A percentile compares a stretch with the other conserved stretches of the same genome.
Conservation (phyloP, 2,888 invertebrate species). For the Trilocha varians region DNA sequence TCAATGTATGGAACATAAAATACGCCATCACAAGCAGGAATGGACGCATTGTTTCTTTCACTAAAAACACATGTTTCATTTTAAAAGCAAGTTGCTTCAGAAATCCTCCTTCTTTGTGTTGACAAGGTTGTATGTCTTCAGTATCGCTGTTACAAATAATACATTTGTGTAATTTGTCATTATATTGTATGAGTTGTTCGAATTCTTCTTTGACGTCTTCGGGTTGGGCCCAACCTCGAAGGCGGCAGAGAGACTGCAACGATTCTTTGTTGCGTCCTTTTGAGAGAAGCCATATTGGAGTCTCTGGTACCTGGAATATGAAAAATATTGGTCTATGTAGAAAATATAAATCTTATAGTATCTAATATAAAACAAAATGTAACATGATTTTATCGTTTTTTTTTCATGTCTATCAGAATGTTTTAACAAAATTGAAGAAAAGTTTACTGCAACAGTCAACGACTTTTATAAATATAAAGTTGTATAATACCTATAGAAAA, state of each 20-base stretch:
- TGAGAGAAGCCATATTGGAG: slow-evolving; percentile 74
- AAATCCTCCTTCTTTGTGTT: slow-evolving; percentile 33
- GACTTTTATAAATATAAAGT: too few relatives aligned
- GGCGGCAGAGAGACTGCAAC: slow-evolving; percentile 62
- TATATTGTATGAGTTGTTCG: slow-evolving; percentile 56
- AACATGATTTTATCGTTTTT: too few relatives aligned
- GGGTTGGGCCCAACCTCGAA: slow-evolving; percentile 70
- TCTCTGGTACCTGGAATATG: slow-evolving; percentile 67
- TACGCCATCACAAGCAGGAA: slow-evolving; percentile 64
- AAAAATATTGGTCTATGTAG: not conserved
- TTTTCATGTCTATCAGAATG: too few relatives aligned
- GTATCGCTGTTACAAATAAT: slow-evolving; percentile 44
- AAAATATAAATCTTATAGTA: too few relatives aligned
- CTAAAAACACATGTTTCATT: slow-evolving; percentile 49
- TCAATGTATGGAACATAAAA: slow-evolving; percentile 68
- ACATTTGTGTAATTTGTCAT: slow-evolving; percentile 44
- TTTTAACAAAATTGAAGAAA: too few relatives aligned
- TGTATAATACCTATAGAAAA: too few relatives aligned
- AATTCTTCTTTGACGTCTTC: slow-evolving; percentile 68
- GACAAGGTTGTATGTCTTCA: slow-evolving; percentile 29
- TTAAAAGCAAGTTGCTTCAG: slow-evolving; percentile 33
- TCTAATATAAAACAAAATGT: too few relatives aligned
- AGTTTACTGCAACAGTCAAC: too few relatives aligned
- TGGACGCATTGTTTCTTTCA: slow-evolving; percentile 68
- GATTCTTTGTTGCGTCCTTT: slow-evolving; percentile 71